phyloP scores from a whole-genome alignment of 1,140 invertebrate genomes.

The Ruditapes philippinarum region DNA sequence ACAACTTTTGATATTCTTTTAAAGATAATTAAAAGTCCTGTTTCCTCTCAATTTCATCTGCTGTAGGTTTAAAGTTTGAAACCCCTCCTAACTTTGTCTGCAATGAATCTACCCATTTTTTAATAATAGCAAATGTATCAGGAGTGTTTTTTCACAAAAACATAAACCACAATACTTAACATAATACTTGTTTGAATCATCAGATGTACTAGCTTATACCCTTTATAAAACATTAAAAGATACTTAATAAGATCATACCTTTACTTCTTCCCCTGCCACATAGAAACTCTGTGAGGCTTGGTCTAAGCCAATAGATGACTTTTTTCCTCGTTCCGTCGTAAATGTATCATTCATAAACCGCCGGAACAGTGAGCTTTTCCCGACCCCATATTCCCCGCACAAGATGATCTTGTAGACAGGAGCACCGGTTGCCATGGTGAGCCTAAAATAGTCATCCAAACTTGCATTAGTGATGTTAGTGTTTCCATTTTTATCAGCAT shows the following conservation, averaged over 20 bases:
- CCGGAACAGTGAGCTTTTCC: conserved; percentile 97
- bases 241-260: conserved; percentile 73
- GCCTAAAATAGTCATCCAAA: conserved; percentile 71
- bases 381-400: conserved; percentile 97
- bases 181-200: not conserved
- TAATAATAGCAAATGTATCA: not conserved
- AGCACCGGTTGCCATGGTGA: conserved; percentile 87
- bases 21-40: too few relatives aligned
- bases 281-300: conserved; percentile 93
- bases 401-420: conserved; percentile 98
- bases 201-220: not conserved
- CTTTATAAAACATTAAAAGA: not conserved
- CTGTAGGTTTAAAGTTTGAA: too few relatives aligned
- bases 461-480: not conserved
- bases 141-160: not conserved
- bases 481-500: conserved; percentile 42
- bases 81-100: too few relatives aligned
- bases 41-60: too few relatives aligned
- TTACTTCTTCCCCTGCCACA: conserved; percentile 89
- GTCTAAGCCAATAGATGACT: conserved; percentile 96
- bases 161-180: not conserved
- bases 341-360: conserved; percentile 96
- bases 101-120: too few relatives aligned
- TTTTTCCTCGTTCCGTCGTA: conserved; percentile 91
- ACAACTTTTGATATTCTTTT: too few relatives aligned